Evolutionary conservation across 2,888 invertebrate genomes (phyloP).

Genomic region (Yponomeuta plumbellus): DNA sequence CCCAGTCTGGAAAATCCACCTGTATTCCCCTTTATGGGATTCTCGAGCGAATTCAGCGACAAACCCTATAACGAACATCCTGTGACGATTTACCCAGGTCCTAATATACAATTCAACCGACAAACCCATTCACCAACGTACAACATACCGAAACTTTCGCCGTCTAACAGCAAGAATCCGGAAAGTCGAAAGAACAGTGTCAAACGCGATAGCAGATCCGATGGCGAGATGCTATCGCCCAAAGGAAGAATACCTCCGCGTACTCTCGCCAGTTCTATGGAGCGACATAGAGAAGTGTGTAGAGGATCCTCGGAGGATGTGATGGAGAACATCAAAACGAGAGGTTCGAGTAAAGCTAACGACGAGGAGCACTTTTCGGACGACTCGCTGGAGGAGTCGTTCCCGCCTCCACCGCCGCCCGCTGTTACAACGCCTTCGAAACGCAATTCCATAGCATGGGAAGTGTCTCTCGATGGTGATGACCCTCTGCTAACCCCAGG

Average conservation of each 20-base stretch:
- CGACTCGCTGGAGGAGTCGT: slow-evolving; percentile 86
- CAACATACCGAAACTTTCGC: slow-evolving; percentile 55
- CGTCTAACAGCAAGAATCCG: slow-evolving; percentile 55
- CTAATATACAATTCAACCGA: slow-evolving; percentile 57
- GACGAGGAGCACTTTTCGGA: slow-evolving; percentile 87
- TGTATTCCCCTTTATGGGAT: slow-evolving; percentile 70
- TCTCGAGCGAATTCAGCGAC: slow-evolving; percentile 67
- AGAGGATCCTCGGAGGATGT: slow-evolving; percentile 77
- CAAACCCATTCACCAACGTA: slow-evolving; percentile 64
- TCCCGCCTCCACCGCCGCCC: slow-evolving; percentile 77
- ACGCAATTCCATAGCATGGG: slow-evolving; percentile 91
- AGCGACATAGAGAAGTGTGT: slow-evolving; percentile 87
- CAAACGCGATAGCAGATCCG: slow-evolving; percentile 60
- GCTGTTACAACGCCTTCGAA: slow-evolving; percentile 78
- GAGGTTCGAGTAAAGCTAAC: slow-evolving; percentile 57
- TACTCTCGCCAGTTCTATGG: slow-evolving; percentile 82
- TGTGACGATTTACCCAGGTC: slow-evolving; percentile 80
- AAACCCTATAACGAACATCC: slow-evolving; percentile 79
- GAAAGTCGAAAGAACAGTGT: slow-evolving; percentile 47
- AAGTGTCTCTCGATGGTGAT: slow-evolving; percentile 85
- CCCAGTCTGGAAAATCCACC: slow-evolving; percentile 65
- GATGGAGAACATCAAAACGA: slow-evolving; percentile 50
- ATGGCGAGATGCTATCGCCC: slow-evolving; percentile 66
- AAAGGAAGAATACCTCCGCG: slow-evolving; percentile 79
- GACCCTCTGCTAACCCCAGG: slow-evolving; percentile 83